phyloP scores from a whole-genome alignment of 2,888 invertebrate genomes.

The Glyphotaelius pellucidus region DNA sequence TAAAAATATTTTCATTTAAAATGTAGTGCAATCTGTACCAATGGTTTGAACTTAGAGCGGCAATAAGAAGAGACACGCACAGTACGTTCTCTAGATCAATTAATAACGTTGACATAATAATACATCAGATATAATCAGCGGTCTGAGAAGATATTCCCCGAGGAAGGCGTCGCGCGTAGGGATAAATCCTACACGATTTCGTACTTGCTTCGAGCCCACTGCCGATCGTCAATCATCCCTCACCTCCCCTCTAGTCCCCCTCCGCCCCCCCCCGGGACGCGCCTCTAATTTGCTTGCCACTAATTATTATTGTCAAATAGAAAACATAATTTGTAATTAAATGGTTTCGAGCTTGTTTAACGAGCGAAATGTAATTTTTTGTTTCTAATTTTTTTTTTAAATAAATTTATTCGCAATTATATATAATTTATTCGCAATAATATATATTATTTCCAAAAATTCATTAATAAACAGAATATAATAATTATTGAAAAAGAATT shows the following conservation, averaged over 20 bases:
- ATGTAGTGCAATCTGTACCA: not conserved
- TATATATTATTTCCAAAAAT: no score
- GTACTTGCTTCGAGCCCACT: conserved; percentile 1
- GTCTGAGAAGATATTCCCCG: conserved; percentile 2
- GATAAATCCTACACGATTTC: conserved; percentile 35
- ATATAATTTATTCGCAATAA: no score
- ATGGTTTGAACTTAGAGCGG: conserved; percentile 21
- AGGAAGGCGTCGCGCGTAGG: not conserved
- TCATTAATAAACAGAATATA: no score
- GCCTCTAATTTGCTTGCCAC: conserved; percentile 23
- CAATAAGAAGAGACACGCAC: conserved; percentile 25
- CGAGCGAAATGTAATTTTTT: not conserved
- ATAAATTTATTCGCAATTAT: no score
- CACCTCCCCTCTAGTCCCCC: no score
- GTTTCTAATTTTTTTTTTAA: no score
- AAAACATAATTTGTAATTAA: conserved; percentile 36
- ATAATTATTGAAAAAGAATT: no score
- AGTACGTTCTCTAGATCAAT: conserved; percentile 37
- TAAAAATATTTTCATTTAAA: not conserved
- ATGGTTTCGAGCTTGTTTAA: not conserved
- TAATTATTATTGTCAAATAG: conserved; percentile 37
- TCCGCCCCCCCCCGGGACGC: not conserved
- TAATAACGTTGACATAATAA: conserved; percentile 49
- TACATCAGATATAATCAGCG: conserved; percentile 40
- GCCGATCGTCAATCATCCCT: conserved; percentile 43